Evolutionary conservation across 1,140 invertebrate genomes (phyloP).

Genomic region (Papilio glaucus): DNA sequence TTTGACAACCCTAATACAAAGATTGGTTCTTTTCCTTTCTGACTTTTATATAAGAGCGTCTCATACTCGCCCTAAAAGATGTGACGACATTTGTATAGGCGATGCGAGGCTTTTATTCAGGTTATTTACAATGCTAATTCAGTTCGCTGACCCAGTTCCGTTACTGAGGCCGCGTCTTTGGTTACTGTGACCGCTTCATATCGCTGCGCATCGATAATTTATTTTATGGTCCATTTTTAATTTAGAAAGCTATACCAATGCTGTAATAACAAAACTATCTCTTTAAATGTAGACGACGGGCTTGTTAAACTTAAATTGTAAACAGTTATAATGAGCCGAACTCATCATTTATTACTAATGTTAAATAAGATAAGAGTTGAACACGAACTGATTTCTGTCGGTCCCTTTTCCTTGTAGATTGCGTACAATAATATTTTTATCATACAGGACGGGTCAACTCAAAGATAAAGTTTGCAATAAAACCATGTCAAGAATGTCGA

Average conservation of each 20-base stretch:
- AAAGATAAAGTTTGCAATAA: not conserved
- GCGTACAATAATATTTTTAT: not conserved
- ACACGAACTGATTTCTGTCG: not conserved
- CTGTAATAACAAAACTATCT: not conserved
- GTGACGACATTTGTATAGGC: too few species aligned
- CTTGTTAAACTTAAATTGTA: not conserved
- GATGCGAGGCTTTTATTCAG: too few species aligned
- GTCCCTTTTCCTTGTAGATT: not conserved
- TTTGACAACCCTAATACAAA: not conserved
- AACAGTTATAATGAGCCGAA: not conserved
- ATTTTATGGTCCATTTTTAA: conserved; percentile 7
- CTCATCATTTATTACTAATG: not conserved
- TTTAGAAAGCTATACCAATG: conserved; percentile 4
- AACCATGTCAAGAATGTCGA: not conserved
- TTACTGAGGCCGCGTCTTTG: too few species aligned
- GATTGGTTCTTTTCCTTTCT: not conserved
- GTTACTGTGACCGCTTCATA: not conserved
- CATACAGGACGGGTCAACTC: not conserved
- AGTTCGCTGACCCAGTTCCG: not conserved
- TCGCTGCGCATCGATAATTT: not conserved
- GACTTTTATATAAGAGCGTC: not conserved
- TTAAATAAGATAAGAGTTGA: not conserved
- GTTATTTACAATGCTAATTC: not conserved
- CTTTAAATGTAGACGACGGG: not conserved
- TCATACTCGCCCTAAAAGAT: too few species aligned